These are phyloP conservation scores for Picus viridis DNA, from an alignment of 2,797 vertebrate genomes.

Conservation along the genomic window DNA sequence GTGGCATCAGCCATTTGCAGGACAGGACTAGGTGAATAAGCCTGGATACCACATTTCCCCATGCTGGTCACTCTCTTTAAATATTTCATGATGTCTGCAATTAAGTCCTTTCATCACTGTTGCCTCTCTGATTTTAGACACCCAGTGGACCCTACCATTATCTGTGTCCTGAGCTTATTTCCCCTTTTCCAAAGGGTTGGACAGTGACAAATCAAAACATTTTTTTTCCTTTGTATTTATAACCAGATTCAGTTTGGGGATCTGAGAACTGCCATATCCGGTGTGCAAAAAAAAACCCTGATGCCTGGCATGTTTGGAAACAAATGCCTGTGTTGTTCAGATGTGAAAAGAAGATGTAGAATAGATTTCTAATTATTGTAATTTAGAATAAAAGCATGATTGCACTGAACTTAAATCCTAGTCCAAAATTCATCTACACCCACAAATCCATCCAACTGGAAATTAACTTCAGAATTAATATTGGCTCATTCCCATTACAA, in stretches of 20 bases:
- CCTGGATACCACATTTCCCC: neutral
- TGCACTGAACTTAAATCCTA: slow-evolving; percentile 8
- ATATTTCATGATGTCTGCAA: slow-evolving; percentile 3
- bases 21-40: neutral
- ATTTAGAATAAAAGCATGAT: slow-evolving; percentile 32
- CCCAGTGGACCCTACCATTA: neutral
- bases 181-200: neutral
- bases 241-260: neutral
- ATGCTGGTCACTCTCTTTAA: neutral
- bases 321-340: slow-evolving; percentile 7
- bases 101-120: neutral
- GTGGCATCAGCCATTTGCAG: neutral
- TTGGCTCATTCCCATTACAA: neutral
- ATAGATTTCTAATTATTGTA: slow-evolving; percentile 36
- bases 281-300: neutral
- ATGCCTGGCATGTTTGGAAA: slow-evolving; percentile 35
- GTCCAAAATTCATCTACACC: slow-evolving; percentile 12
- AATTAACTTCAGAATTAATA: slow-evolving; percentile 39
- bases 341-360: slow-evolving; percentile 2
- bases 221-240: neutral
- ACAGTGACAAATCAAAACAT: neutral
- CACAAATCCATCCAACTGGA: slow-evolving; percentile 12
- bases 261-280: slow-evolving; percentile 29
- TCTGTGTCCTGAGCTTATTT: neutral
- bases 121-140: neutral